Percentiles rank a stretch among this genome's conserved stretches.
These are phyloP conservation scores for Scleropages formosus DNA, from an alignment of 2,797 vertebrate genomes.

Conservation along the genomic window DNA sequence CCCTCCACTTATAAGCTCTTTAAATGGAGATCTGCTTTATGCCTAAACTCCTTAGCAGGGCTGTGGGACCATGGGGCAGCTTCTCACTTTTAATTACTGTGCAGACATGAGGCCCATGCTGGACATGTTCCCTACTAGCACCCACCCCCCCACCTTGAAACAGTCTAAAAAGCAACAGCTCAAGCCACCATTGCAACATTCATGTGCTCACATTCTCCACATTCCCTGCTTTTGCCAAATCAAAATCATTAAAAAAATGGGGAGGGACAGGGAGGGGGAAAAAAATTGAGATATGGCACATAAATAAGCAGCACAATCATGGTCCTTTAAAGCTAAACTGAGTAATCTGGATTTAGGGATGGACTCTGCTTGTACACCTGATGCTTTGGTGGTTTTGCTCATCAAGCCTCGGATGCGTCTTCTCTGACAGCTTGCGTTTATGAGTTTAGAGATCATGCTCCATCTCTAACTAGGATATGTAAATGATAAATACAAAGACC, in stretches of 20 bases:
- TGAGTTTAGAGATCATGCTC: background rate
- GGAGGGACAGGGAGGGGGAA: slow-evolving; percentile 57
- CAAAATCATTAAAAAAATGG: slow-evolving; percentile 39
- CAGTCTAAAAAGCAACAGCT: background rate
- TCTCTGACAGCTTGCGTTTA: slow-evolving; percentile 24
- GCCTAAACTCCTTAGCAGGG: slow-evolving; percentile 24
- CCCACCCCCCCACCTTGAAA: background rate
- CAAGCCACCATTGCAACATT: background rate
- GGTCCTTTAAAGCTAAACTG: slow-evolving; percentile 58
- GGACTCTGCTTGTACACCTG: slow-evolving; percentile 2
- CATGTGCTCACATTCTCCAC: slow-evolving; percentile 11
- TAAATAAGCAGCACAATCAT: slow-evolving; percentile 48
- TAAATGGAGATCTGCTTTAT: background rate
- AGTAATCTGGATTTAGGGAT: slow-evolving; percentile 30
- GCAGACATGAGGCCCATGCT: background rate
- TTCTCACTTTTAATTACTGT: too few species aligned
- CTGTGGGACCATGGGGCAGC: background rate
- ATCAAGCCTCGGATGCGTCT: background rate
- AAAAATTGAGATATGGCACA: slow-evolving; percentile 38
- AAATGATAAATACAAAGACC: background rate
- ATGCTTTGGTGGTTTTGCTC: background rate
- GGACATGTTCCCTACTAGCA: too few species aligned
- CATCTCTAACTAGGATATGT: slow-evolving; percentile 1
- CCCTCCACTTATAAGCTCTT: slow-evolving; percentile 20
- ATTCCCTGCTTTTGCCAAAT: slow-evolving; percentile 27